Percentiles rank a stretch among this genome's conserved stretches.
Evolutionary conservation across 2,113 vertebrate species (phyloP).

Genomic region (Gallinago paraguaiae): DNA sequence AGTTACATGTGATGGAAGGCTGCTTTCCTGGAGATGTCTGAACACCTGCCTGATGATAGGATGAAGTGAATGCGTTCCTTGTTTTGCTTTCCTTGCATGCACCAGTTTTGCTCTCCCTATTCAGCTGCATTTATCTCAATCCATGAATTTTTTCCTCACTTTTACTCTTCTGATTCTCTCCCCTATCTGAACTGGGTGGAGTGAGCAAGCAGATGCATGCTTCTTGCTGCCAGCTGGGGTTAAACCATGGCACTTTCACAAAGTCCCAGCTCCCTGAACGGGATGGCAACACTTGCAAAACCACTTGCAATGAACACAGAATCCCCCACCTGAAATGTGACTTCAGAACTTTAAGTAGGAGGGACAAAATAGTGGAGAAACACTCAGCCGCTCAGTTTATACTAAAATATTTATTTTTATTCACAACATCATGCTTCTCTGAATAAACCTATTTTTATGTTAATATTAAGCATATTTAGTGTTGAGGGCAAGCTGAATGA

Average conservation of each 20-base stretch:
- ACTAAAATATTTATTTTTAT: neutral
- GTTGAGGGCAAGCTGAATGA: neutral
- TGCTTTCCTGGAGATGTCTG: neutral
- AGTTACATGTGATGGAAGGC: neutral
- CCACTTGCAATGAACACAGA: neutral
- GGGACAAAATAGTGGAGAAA: neutral
- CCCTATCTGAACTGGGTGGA: neutral
- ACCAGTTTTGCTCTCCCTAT: neutral
- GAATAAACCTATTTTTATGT: neutral
- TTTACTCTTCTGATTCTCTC: neutral
- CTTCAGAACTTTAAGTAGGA: neutral
- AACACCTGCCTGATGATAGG: neutral
- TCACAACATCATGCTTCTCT: rapidly evolving
- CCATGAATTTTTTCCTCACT: neutral
- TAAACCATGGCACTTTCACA: neutral
- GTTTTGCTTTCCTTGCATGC: neutral
- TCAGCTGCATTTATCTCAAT: neutral
- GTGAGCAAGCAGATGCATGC: neutral
- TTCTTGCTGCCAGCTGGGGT: neutral
- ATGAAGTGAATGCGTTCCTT: neutral
- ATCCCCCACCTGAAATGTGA: neutral
- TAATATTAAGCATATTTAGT: neutral
- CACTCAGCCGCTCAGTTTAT: neutral
- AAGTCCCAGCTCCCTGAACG: neutral
- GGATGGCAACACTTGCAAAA: neutral